Percentiles rank a stretch among this genome's conserved stretches.
Conservation (phyloP, 64 coral and sea anemone genomes). For the Montipora cactus region DNA sequence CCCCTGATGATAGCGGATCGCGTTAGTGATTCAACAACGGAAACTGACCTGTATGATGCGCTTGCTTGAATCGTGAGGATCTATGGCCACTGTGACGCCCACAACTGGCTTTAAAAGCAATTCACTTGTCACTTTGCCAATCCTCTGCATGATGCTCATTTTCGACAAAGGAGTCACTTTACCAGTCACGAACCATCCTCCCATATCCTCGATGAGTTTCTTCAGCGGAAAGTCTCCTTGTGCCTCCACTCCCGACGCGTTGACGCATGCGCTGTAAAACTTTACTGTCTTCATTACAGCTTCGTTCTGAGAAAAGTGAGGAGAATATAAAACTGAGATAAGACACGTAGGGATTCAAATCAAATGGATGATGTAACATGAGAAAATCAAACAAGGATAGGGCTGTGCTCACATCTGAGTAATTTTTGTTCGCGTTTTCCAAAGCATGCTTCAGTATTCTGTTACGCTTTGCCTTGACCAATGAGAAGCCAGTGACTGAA, state of each 20-base stretch:
- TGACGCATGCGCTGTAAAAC: slow-evolving; percentile 71
- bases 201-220: slow-evolving; percentile 69
- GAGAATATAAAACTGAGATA: not conserved
- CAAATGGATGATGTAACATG: too few relatives aligned
- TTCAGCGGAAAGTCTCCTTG: slow-evolving; percentile 59
- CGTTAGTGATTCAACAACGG: too few relatives aligned
- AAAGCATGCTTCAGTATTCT: slow-evolving; percentile 38
- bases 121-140: slow-evolving; percentile 73
- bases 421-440: slow-evolving; percentile 6
- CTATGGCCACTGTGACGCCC: slow-evolving; percentile 48
- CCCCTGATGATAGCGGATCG: too few relatives aligned
- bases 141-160: not conserved
- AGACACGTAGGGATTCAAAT: too few relatives aligned
- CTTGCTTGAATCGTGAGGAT: slow-evolving; percentile 44
- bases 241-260: slow-evolving; percentile 40
- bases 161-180: slow-evolving; percentile 4
- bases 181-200: slow-evolving; percentile 78
- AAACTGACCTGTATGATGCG: too few relatives aligned
- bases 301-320: slow-evolving; percentile 57
- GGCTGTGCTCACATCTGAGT: slow-evolving; percentile 20
- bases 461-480: slow-evolving; percentile 32
- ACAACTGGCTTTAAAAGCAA: slow-evolving; percentile 70
- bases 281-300: slow-evolving; percentile 80
- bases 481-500: slow-evolving; percentile 19
- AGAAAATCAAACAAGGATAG: too few relatives aligned